Evolutionary conservation across 2,113 vertebrate species (phyloP).

Genomic region (cattle (Bos taurus)): ARS-UCD2.0 NC_037330.1:40125001-40125500

Average conservation of each 20-base stretch:
- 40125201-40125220: conserved; percentile 2
- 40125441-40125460: neutral
- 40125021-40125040: neutral
- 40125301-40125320: neutral
- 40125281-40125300: conserved; percentile 2
- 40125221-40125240: conserved; percentile 4
- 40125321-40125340: conserved; percentile 26
- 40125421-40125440: neutral
- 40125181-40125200: conserved; percentile 18
- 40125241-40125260: neutral
- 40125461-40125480: neutral
- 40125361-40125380: conserved; percentile 26
- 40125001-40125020: neutral
- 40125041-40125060: neutral
- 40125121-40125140: conserved; percentile 21
- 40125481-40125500: neutral
- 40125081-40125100: neutral
- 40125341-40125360: conserved; percentile 22
- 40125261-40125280: neutral
- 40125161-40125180: neutral
- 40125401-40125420: neutral
- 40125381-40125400: neutral
- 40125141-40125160: neutral
- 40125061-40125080: neutral
- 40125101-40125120: neutral